Evolutionary conservation across 23 tunicate genomes (phyloP).

Genomic region (Diplosoma virens): DNA sequence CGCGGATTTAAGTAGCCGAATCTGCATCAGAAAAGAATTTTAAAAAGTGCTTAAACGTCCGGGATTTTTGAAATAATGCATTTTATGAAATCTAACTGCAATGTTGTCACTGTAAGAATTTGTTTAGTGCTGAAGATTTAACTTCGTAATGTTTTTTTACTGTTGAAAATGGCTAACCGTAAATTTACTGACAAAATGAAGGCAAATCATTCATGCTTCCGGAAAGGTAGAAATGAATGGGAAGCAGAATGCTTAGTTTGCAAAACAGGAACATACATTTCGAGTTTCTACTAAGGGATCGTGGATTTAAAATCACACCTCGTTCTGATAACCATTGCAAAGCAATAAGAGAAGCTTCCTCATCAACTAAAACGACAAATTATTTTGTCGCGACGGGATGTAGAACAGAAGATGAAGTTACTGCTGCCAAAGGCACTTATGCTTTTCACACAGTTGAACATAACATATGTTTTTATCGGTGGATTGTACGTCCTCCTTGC

Average conservation of each 20-base stretch:
- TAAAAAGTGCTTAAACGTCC: too few relatives aligned
- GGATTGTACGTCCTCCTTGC: background rate
- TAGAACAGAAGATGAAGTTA: background rate
- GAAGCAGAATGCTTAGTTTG: conserved; percentile 12
- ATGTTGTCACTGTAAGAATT: too few relatives aligned
- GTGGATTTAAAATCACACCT: background rate
- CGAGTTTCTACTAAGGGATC: background rate
- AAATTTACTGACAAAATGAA: background rate
- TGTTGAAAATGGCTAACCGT: too few relatives aligned
- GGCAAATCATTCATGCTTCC: background rate
- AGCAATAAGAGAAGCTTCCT: conserved; percentile 5
- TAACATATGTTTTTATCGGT: background rate
- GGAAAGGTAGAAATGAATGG: background rate
- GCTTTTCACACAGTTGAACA: conserved; percentile 17
- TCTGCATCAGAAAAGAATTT: too few relatives aligned
- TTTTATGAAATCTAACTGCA: too few relatives aligned
- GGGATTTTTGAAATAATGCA: too few relatives aligned
- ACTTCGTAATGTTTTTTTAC: too few relatives aligned
- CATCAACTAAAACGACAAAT: background rate
- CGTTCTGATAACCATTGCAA: conserved; percentile 9
- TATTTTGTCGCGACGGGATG: conserved; percentile 1
- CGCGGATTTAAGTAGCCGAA: too few relatives aligned
- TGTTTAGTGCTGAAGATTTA: too few relatives aligned
- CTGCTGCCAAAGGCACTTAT: conserved; percentile 3
- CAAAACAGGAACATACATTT: background rate